Conservation (phyloP, 1,140 invertebrate genomes). For the Papilio machaon region DNA sequence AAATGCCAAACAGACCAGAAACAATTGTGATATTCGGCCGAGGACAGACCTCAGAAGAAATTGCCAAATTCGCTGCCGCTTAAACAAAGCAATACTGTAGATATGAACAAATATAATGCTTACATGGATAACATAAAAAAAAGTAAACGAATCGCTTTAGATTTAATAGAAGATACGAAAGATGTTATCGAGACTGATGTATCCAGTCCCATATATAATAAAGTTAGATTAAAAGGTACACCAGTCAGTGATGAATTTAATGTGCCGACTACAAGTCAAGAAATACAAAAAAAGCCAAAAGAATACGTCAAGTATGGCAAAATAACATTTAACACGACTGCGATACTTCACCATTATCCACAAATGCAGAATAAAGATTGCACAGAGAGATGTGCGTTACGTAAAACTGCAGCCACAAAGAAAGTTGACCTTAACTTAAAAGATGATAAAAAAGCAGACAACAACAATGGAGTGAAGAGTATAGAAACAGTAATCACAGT, state of each 20-base stretch:
- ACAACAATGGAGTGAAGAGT: slow-evolving; percentile 63
- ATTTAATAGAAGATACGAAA: slow-evolving; percentile 72
- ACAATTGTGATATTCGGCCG: slow-evolving; percentile 77
- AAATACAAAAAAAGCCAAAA: slow-evolving; percentile 56
- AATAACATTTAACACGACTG: slow-evolving; percentile 77
- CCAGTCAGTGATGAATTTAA: slow-evolving; percentile 53
- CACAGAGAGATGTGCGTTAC: slow-evolving; percentile 43
- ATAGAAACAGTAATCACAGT: slow-evolving; percentile 54
- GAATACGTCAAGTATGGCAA: slow-evolving; percentile 74
- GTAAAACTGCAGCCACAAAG: slow-evolving; percentile 47
- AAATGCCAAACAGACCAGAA: slow-evolving; percentile 59
- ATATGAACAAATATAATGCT: slow-evolving; percentile 76
- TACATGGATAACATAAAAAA: slow-evolving; percentile 74
- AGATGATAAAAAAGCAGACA: slow-evolving; percentile 54
- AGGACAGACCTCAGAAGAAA: slow-evolving; percentile 67
- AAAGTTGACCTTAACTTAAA: slow-evolving; percentile 65
- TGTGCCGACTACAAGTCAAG: slow-evolving; percentile 64
- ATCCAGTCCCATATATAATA: slow-evolving; percentile 53
- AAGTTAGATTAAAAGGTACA: slow-evolving; percentile 56
- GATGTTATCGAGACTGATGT: slow-evolving; percentile 63
- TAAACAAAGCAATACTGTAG: slow-evolving; percentile 76
- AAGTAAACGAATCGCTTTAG: slow-evolving; percentile 71
- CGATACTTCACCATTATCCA: slow-evolving; percentile 77
- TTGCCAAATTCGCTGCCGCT: slow-evolving; percentile 77
- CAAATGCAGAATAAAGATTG: slow-evolving; percentile 65